phyloP scores from a whole-genome alignment of 2,888 invertebrate genomes.

The Volucella zonaria region DNA sequence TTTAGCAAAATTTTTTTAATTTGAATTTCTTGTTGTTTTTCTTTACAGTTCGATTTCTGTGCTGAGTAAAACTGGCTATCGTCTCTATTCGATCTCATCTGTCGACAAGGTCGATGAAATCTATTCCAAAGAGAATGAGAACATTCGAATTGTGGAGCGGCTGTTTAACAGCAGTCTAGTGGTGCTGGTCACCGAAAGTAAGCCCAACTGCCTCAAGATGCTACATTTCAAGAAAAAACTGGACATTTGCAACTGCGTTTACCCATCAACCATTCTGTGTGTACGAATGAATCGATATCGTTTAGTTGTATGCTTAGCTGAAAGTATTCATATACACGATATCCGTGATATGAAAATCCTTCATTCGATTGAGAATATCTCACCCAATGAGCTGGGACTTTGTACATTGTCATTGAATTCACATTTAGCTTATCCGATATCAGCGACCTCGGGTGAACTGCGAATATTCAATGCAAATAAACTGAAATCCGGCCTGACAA shows the following conservation, averaged over 20 bases:
- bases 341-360: slow-evolving; percentile 82
- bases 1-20: background rate
- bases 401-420: slow-evolving; percentile 81
- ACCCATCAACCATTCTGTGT: slow-evolving; percentile 81
- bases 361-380: slow-evolving; percentile 81
- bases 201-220: slow-evolving; percentile 82
- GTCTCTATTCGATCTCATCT: slow-evolving; percentile 80
- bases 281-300: slow-evolving; percentile 82
- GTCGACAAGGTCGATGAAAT: slow-evolving; percentile 82
- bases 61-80: slow-evolving; percentile 79
- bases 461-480: slow-evolving; percentile 81
- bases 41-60: slow-evolving; percentile 80
- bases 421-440: slow-evolving; percentile 81
- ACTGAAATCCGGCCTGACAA: slow-evolving; percentile 78
- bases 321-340: slow-evolving; percentile 82
- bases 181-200: slow-evolving; percentile 81
- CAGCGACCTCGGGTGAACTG: slow-evolving; percentile 79
- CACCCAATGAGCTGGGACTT: slow-evolving; percentile 80
- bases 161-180: slow-evolving; percentile 82
- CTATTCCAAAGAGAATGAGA: slow-evolving; percentile 81
- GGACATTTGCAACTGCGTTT: slow-evolving; percentile 82
- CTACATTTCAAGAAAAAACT: slow-evolving; percentile 82
- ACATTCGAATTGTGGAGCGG: slow-evolving; percentile 81
- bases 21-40: slow-evolving; percentile 20
- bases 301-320: slow-evolving; percentile 80